These are phyloP conservation scores for Ciconia stormi DNA, from an alignment of 2,113 vertebrate genomes.

Conservation along the genomic window DNA sequence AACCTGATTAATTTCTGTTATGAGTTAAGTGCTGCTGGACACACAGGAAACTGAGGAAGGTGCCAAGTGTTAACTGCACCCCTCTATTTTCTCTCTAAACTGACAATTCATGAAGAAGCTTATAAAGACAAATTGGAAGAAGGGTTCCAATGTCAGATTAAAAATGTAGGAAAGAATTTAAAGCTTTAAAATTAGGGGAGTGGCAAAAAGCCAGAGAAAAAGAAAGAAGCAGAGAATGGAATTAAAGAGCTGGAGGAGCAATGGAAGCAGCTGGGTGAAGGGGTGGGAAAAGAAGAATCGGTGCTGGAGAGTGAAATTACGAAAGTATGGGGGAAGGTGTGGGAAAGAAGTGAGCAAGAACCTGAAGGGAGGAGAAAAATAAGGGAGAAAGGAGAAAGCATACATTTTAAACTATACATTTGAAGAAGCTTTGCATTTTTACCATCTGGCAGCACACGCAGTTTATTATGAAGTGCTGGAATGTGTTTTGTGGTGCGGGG, in stretches of 20 bases:
- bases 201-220: not conserved
- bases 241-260: conserved; percentile 5
- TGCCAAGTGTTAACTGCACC: not conserved
- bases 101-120: not conserved
- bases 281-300: conserved; percentile 27
- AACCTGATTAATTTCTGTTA: not conserved
- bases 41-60: not conserved
- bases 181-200: not conserved
- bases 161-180: not conserved
- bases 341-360: conserved; percentile 62
- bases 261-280: conserved; percentile 54
- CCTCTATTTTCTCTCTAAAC: not conserved
- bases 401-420: conserved; percentile 39
- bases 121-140: not conserved
- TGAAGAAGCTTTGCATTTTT: conserved; percentile 30
- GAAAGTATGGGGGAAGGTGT: conserved; percentile 65
- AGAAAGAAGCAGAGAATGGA: not conserved
- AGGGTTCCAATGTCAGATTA: not conserved
- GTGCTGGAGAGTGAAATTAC: conserved; percentile 10
- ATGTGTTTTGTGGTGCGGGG: not conserved
- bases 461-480: conserved; percentile 27
- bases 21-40: not conserved
- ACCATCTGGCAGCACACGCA: conserved; percentile 53
- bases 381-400: conserved; percentile 6
- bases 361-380: conserved; percentile 37